Conservation (phyloP, 1,140 invertebrate species). For the Melanaphis sacchari region DNA sequence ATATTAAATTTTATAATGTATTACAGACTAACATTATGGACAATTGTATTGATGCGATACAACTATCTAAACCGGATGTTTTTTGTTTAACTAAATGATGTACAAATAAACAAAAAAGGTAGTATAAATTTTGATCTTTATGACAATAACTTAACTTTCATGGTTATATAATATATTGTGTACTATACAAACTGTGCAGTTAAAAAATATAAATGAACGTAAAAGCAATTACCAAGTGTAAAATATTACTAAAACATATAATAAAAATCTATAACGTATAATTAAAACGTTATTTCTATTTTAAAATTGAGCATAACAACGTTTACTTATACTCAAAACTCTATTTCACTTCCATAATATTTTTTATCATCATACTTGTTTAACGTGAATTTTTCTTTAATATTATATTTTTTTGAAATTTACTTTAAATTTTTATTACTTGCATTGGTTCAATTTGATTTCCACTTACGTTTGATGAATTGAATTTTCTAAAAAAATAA, state of each 20-base stretch:
- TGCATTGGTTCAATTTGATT: neutral
- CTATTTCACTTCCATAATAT: neutral
- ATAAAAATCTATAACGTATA: neutral
- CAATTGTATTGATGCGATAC: no score
- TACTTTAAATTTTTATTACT: neutral
- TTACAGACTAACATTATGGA: neutral
- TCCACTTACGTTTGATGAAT: neutral
- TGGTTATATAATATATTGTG: neutral
- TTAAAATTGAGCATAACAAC: no score
- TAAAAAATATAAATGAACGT: neutral
- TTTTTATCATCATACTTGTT: neutral
- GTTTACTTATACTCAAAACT: neutral
- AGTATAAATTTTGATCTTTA: neutral
- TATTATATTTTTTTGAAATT: neutral
- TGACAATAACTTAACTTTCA: neutral
- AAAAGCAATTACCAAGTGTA: no score
- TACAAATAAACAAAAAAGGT: no score
- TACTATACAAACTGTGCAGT: neutral
- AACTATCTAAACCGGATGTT: neutral
- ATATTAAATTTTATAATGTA: neutral
- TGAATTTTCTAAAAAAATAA: neutral
- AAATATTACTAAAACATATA: neutral
- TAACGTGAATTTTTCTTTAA: neutral
- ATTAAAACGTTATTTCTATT: neutral
- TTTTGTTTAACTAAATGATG: neutral